Evolutionary conservation across 1,140 invertebrate genomes (phyloP).

Genomic region (Scaptodrosophila lebanonensis): DNA sequence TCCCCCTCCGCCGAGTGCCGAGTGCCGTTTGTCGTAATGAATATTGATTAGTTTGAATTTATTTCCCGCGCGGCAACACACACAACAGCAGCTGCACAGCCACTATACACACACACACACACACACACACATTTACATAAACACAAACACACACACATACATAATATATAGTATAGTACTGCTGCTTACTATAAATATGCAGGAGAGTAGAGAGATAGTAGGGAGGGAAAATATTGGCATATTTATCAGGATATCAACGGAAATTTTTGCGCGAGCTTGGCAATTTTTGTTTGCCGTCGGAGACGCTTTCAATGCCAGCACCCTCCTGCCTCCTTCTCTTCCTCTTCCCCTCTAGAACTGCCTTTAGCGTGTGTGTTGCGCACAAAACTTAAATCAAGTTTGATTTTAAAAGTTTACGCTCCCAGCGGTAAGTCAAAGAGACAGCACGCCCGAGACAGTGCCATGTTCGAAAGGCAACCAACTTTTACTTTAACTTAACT

Average conservation of each 20-base stretch:
- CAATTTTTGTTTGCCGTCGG: neutral
- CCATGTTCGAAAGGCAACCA: slow-evolving; percentile 21
- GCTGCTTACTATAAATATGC: slow-evolving; percentile 37
- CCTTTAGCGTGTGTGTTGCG: slow-evolving; percentile 19
- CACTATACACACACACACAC: too few relatives aligned
- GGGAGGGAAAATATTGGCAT: slow-evolving; percentile 46
- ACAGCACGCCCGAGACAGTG: slow-evolving; percentile 21
- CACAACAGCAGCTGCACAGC: neutral
- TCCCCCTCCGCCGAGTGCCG: neutral
- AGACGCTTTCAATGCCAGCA: too few relatives aligned
- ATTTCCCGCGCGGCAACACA: slow-evolving; percentile 2
- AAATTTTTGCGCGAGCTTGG: neutral
- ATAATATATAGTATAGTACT: too few relatives aligned
- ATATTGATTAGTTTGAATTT: slow-evolving; percentile 58
- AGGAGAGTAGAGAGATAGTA: slow-evolving; percentile 24
- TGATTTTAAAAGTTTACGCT: slow-evolving; percentile 58
- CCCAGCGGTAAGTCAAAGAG: slow-evolving; percentile 45
- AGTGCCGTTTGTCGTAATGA: slow-evolving; percentile 40
- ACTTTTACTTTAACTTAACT: slow-evolving; percentile 55
- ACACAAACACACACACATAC: too few relatives aligned
- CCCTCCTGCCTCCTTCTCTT: too few relatives aligned
- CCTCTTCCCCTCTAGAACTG: too few relatives aligned
- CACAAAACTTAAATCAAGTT: slow-evolving; percentile 60
- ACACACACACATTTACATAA: too few relatives aligned
- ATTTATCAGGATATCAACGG: slow-evolving; percentile 28